phyloP scores from a whole-genome alignment of 2,888 invertebrate species.

The Archips crataeganus region DNA sequence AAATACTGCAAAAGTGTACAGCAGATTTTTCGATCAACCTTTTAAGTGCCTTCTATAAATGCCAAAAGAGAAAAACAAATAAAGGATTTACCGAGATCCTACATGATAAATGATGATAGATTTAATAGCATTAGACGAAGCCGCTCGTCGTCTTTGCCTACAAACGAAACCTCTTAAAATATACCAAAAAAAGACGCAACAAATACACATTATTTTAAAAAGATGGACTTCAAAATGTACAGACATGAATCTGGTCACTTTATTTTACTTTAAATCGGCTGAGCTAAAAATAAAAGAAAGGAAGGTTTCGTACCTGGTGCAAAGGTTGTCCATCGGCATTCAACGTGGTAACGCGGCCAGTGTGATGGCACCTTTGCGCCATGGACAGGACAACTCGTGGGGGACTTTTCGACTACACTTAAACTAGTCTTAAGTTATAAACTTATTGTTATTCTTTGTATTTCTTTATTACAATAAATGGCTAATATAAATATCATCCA shows the following conservation, averaged over 20 bases:
- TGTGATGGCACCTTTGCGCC: no score
- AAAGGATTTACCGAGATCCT: conserved; percentile 3
- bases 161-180: not conserved
- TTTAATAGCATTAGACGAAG: not conserved
- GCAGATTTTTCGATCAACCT: conserved; percentile 6
- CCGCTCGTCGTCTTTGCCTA: not conserved
- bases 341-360: no score
- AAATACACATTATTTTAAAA: not conserved
- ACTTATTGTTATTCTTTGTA: no score
- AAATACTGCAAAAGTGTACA: not conserved
- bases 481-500: no score
- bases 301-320: no score
- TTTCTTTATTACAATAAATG: no score
- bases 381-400: no score
- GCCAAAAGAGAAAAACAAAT: conserved; percentile 9
- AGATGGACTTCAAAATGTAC: not conserved
- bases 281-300: not conserved
- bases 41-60: not conserved
- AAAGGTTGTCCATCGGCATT: no score
- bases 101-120: conserved; percentile 11
- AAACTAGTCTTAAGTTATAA: no score
- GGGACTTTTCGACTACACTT: no score
- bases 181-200: not conserved
- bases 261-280: not conserved
- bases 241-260: not conserved